Conservation (phyloP, 2,113 vertebrate genomes). For the Sterna hirundo region DNA sequence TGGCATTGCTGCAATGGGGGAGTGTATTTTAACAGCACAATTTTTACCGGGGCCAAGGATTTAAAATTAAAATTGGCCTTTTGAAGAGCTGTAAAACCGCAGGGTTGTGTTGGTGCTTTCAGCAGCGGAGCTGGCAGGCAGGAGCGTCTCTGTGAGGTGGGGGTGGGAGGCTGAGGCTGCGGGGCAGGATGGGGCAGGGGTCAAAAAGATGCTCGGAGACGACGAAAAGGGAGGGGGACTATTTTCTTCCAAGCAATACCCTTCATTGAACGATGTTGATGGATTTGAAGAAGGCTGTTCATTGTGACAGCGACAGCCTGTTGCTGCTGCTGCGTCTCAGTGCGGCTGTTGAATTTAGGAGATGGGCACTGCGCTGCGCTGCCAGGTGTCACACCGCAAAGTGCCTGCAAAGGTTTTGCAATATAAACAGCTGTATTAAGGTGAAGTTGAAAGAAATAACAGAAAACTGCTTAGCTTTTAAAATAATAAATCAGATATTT, state of each 20-base stretch:
- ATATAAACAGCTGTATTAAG: neutral
- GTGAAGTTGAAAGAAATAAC: neutral
- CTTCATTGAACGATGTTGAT: neutral
- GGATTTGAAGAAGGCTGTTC: neutral
- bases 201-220: neutral
- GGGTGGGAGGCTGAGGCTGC: neutral
- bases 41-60: neutral
- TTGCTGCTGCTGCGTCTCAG: neutral
- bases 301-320: neutral
- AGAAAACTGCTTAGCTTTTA: neutral
- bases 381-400: neutral
- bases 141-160: fast-evolving
- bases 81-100: neutral
- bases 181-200: neutral
- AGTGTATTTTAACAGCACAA: neutral
- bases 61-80: neutral
- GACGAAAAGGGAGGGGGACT: neutral
- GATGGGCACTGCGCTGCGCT: neutral
- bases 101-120: neutral
- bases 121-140: neutral
- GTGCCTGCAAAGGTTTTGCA: neutral
- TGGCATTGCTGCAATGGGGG: neutral
- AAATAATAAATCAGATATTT: neutral
- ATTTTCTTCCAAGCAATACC: neutral
- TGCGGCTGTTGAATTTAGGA: neutral